A percentile compares a stretch with the other conserved stretches of the same genome.
Evolutionary conservation across 2,888 invertebrate genomes (phyloP).

Genomic region (Synergus umbraculus): DNA sequence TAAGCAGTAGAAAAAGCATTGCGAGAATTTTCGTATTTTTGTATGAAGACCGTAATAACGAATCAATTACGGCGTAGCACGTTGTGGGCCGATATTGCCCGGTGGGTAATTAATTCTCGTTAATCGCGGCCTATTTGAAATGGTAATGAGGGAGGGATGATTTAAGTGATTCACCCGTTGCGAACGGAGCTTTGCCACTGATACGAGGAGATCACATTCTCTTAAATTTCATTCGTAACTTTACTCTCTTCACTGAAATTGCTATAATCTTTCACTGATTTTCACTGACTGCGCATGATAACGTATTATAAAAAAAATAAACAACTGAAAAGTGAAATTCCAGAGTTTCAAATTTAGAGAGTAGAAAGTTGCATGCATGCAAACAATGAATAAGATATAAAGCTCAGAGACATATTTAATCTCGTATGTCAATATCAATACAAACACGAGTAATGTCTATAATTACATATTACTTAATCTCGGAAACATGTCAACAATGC

Average conservation of each 20-base stretch:
- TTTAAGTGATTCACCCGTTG: conserved; percentile 50
- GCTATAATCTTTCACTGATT: not conserved
- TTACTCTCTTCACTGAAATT: not conserved
- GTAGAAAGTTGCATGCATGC: not conserved
- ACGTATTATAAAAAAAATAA: too few relatives aligned
- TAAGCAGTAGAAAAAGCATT: not conserved
- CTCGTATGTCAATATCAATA: not conserved
- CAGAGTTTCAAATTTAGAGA: not conserved
- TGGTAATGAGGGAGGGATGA: conserved; percentile 61
- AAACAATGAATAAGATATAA: not conserved
- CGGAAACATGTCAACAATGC: not conserved
- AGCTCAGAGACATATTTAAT: not conserved
- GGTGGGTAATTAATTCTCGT: conserved; percentile 65
- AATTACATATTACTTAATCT: conserved; percentile 3
- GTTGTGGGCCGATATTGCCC: conserved; percentile 55
- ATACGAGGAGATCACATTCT: conserved; percentile 14
- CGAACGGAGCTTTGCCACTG: conserved; percentile 1
- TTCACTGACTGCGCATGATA: too few relatives aligned
- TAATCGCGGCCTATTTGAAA: conserved; percentile 65
- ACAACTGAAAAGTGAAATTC: not conserved
- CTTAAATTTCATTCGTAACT: not conserved
- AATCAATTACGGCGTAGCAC: conserved; percentile 45
- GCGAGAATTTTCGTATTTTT: conserved; percentile 20
- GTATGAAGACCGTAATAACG: conserved; percentile 43
- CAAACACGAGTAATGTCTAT: not conserved